These are phyloP conservation scores for Acleris cristana DNA, from an alignment of 2,888 invertebrate genomes.

Conservation along the genomic window DNA sequence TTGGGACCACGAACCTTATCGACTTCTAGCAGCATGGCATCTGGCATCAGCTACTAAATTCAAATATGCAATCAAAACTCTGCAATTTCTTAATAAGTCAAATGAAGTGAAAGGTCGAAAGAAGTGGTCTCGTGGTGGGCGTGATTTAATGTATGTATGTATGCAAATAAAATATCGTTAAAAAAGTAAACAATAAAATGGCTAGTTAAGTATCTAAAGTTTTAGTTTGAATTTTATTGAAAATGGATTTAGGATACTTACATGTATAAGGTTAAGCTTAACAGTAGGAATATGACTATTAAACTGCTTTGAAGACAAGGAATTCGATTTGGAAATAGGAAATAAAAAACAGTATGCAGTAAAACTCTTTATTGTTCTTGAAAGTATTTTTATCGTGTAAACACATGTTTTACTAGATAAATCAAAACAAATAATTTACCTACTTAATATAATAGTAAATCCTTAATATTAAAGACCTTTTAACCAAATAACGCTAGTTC, in stretches of 20 bases:
- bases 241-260: no score
- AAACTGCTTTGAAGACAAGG: no score
- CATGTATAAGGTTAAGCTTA: no score
- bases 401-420: not conserved
- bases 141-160: no score
- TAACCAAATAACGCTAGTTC: not conserved
- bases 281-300: no score
- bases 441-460: conserved; percentile 1
- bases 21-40: not conserved
- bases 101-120: no score
- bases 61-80: not conserved
- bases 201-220: no score
- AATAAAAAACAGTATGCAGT: not conserved
- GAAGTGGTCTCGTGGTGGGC: no score
- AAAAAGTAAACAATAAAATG: not conserved
- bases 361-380: not conserved
- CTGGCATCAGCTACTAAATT: conserved; percentile 3
- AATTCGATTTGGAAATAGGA: no score
- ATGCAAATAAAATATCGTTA: no score
- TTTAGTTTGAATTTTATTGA: no score
- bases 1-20: conserved; percentile 6
- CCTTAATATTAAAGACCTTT: not conserved
- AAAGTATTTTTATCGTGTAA: not conserved
- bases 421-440: not conserved
- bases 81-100: not conserved